Evolutionary conservation across 2,113 vertebrate species (phyloP), one percentile per base, ranked within the genome.

Genomic region (Mirza zaza): DNA sequence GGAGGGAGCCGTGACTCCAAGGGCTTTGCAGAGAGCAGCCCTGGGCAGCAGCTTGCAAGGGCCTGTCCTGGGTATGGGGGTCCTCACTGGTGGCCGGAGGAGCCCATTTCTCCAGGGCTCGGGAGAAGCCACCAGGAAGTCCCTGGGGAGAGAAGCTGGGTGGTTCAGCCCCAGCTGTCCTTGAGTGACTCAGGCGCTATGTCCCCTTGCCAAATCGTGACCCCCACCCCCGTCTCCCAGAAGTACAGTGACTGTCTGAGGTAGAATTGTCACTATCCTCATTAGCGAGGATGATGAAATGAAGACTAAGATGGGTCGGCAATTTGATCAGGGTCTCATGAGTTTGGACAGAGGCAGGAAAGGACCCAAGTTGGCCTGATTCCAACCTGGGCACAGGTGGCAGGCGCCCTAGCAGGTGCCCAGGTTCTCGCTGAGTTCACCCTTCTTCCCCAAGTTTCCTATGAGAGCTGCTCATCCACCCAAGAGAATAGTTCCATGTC

Each of bases 1-100:
- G 11, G 20, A 4, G 13, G 17, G 59, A 59, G 32, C 21, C 0
- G 2, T 12, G 32, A 50, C 65, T 20, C 45, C 0, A 5, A 34
- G 55, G 59, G 10, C 76, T 63, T 9, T 18, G 63, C 65, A 76
- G 48, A 57, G 32, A n/a, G 1, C 17, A 85, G 42, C 6, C 27
- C 39, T 14, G 1, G 0, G 45, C 0, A 27, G 55, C 10, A 73
- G 32, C 63, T 50, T 55, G 27, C 45, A 52, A 25, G 11, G 20
- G 59, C 18, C 50, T 17, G 1, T 48, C 4, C 67, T 34, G 45
- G 71, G 65, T 21, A 2, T 5, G 2, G 1, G 42, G 67, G 13
- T 77, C n/a, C 48, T 79, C 50, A 5, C 14, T 18, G 61, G 12
- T 48, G 36, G 32, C 17, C 10, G 36, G 18, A 77, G 55, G 76